phyloP scores from a whole-genome alignment of 1,140 invertebrate species.

The Drosophila tristis region DNA sequence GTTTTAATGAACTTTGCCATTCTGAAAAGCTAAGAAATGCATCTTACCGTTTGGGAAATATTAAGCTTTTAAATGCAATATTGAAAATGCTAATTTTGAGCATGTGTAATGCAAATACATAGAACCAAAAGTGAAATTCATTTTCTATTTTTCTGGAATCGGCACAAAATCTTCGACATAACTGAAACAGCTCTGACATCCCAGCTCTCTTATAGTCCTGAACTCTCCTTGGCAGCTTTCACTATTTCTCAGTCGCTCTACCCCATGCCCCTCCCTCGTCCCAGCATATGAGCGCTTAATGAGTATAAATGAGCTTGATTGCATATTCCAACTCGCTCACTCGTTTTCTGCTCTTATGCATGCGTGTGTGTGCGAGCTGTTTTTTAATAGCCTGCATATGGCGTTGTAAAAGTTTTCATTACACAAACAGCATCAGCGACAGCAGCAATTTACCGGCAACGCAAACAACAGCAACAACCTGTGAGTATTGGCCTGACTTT shows the following conservation, averaged over 20 bases:
- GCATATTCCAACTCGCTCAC: constrained; percentile 69
- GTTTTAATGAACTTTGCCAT: no score
- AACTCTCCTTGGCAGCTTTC: background rate
- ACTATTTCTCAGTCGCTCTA: constrained; percentile 11
- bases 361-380: constrained; percentile 48
- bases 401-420: constrained; percentile 82
- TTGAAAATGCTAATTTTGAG: no score
- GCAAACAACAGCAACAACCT: constrained; percentile 31
- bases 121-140: no score
- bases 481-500: constrained; percentile 75
- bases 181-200: background rate
- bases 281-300: constrained; percentile 77
- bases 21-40: no score
- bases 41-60: no score
- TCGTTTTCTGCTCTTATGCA: constrained; percentile 19
- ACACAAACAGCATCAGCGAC: constrained; percentile 71
- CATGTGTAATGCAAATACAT: no score
- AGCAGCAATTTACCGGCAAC: constrained; percentile 51
- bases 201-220: constrained; percentile 14
- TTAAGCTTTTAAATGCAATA: no score
- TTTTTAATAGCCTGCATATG: constrained; percentile 82
- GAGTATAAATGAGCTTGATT: constrained; percentile 82
- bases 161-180: no score
- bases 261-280: constrained; percentile 16
- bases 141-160: no score